A percentile compares a stretch with the other conserved stretches of the same genome.
phyloP scores from a whole-genome alignment of 2,113 vertebrate species.

The Zosterops hypoxanthus region DNA sequence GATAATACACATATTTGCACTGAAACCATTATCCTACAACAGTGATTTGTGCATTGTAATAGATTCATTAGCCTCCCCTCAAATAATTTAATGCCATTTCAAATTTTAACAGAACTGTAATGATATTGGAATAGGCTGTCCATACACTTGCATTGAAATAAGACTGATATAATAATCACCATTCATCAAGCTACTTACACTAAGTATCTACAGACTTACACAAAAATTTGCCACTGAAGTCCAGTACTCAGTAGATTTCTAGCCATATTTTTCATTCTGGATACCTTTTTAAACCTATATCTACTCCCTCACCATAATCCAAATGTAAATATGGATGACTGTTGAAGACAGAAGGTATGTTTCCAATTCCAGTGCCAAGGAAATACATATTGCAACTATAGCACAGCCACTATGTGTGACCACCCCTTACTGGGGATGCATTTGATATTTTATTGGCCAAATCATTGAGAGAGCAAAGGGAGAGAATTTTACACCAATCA shows the following conservation, averaged over 20 bases:
- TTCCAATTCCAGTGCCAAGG: neutral
- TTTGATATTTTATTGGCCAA: neutral
- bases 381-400: neutral
- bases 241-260: neutral
- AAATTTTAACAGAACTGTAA: neutral
- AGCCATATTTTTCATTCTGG: neutral
- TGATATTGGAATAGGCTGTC: neutral
- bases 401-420: neutral
- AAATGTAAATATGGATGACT: neutral
- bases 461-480: neutral
- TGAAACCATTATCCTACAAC: neutral
- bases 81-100: neutral
- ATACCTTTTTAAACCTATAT: neutral
- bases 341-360: neutral
- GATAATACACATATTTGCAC: neutral
- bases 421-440: neutral
- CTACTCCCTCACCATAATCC: neutral
- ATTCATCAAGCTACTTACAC: constrained; percentile 1
- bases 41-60: constrained; percentile 21
- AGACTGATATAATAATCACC: neutral
- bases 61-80: neutral
- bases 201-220: neutral
- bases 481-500: neutral
- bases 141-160: constrained; percentile 22
- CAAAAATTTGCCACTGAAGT: neutral